phyloP scores from a whole-genome alignment of 2,113 vertebrate genomes.

The Gavialis gangeticus region DNA sequence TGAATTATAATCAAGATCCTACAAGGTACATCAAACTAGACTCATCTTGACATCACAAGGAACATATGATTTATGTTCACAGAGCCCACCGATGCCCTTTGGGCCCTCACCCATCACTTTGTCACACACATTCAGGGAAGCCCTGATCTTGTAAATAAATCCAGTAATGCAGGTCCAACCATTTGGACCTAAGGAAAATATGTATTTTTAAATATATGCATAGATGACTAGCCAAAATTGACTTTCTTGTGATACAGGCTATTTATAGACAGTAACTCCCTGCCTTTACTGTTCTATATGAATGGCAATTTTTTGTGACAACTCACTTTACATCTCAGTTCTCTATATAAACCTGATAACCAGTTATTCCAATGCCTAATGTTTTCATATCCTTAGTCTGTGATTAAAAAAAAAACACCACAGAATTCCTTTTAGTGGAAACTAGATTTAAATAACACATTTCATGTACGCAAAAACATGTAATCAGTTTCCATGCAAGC shows the following conservation, averaged over 20 bases:
- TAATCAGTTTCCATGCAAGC: not conserved
- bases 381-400: not conserved
- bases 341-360: not conserved
- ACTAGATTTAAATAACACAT: not conserved
- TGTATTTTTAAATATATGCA: not conserved
- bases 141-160: not conserved
- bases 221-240: not conserved
- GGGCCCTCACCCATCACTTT: too few relatives aligned
- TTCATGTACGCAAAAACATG: not conserved
- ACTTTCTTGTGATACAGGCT: not conserved
- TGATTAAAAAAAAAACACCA: not conserved
- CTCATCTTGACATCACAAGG: too few relatives aligned
- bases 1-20: too few relatives aligned
- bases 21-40: too few relatives aligned
- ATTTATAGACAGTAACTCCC: not conserved
- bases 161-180: not conserved
- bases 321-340: not conserved
- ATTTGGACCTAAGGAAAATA: not conserved
- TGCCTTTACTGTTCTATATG: not conserved
- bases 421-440: not conserved
- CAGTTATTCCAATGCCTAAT: not conserved
- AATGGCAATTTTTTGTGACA: not conserved
- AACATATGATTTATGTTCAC: too few relatives aligned
- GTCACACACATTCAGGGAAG: not conserved
- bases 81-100: too few relatives aligned